Evolutionary conservation across 1,140 invertebrate species (phyloP), one percentile per base, ranked within the genome.

Genomic region (Choristoneura fumiferana): DNA sequence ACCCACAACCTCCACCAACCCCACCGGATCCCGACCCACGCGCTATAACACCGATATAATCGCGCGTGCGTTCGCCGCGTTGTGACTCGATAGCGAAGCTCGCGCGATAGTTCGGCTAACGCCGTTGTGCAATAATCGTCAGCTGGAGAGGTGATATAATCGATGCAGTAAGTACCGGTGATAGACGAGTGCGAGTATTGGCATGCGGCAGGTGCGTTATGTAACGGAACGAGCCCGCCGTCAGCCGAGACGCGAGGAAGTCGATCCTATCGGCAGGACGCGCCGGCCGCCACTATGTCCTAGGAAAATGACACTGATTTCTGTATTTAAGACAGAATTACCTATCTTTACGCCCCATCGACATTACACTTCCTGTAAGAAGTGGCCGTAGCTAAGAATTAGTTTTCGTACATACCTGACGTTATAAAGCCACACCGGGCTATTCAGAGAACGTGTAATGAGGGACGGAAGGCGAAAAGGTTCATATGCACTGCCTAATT

Each of bases 81-180:
- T 14, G 52, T 54, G 33, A 29, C 29, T 54, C 52, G 52, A 36
- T 54, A 54, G 29, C 52, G 52, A 54, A 34, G 22, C 22, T 54
- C 52, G 52, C 22, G 49, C 29, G 52, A 13, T 38, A 10, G 9
- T 34, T 53, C 22, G 49, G 22, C 49, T 45, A 45, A 45, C 40
- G 18, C 71, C 71, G 65, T 72, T 71, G 76, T 87, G 78, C 76
- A 76, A 73, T 77, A 69, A 74, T 67, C 70, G 71, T 78, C 83
- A 87, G 81, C 81, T 87, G 81, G 43, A 79, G 78, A 83, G 72
- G 78, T 84, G 81, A 88, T 73, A 87, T 84, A 86, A 87, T 87
- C 79, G 73, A 86, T 83, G 81, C 85, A 86, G 83, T 79, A 84
- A 83, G 75, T 82, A 86, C 76, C 79, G 73, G 78, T 84, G 76